phyloP scores from a whole-genome alignment of 2,113 vertebrate genomes.

The Opisthocomus hoazin region DNA sequence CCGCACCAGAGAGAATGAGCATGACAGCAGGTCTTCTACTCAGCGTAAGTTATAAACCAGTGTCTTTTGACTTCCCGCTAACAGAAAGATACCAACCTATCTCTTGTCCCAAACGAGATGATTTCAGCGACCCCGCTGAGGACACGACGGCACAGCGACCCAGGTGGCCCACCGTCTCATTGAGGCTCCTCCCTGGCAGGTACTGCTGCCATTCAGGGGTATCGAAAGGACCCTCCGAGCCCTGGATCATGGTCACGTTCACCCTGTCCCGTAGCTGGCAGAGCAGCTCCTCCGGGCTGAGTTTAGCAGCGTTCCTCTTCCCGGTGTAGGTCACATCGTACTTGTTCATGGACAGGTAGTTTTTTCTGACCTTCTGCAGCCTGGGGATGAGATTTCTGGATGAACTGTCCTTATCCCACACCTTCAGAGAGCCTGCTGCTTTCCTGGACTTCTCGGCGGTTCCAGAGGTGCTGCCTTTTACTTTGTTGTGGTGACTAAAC shows the following conservation, averaged over 20 bases:
- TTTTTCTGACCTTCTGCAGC: conserved; percentile 67
- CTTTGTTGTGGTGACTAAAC: neutral
- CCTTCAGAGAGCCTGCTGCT: neutral
- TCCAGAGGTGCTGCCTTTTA: neutral
- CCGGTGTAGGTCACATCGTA: conserved; percentile 73
- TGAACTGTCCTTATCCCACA: conserved; percentile 77
- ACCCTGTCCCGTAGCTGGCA: conserved; percentile 71
- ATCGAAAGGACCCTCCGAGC: conserved; percentile 68
- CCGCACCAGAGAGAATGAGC: neutral
- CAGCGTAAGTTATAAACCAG: neutral
- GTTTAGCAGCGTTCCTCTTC: conserved; percentile 42
- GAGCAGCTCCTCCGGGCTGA: conserved; percentile 58
- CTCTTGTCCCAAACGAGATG: conserved; percentile 74
- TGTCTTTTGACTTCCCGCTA: neutral
- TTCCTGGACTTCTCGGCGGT: neutral
- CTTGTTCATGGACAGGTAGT: conserved; percentile 72
- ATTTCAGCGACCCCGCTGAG: conserved; percentile 78
- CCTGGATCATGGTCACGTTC: conserved; percentile 69
- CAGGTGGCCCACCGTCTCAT: conserved; percentile 59
- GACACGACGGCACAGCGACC: conserved; percentile 76
- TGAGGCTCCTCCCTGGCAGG: conserved; percentile 67
- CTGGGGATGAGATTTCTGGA: conserved; percentile 69
- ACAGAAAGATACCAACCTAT: conserved; percentile 72
- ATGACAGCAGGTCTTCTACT: neutral
- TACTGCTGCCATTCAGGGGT: conserved; percentile 66